Base-by-base conservation (phyloP, 2,888 invertebrate species). In the Gymnocheta viridis region DNA sequence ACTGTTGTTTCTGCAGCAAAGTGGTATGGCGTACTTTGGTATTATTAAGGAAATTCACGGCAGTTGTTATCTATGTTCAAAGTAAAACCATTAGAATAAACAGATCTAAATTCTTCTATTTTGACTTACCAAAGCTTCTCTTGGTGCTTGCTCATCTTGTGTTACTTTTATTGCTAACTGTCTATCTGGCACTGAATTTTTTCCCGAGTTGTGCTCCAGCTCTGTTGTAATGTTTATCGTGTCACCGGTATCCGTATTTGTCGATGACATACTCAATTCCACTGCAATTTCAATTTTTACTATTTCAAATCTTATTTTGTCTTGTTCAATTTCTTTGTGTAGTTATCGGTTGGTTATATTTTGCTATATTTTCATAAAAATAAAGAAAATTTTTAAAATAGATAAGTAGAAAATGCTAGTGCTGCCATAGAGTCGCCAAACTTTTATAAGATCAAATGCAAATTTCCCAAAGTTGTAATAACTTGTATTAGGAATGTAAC, bases 21-120 rank as follows among this genome's bases (percentile, higher is more conserved):
- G 97, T 95, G 87, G 96, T 96, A 86, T 94, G 93, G 69, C 94
- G 94, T 2, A 98, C 96, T 91, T 95, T 96, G n/a, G 96, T 95
- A 92, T 97, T 97, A 91, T 95, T 94, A 69, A 98, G 92, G 93
- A 98, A 98, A 89, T 96, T 96, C 3, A 97, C 94, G 5, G 97
- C 97, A 14, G 97, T 97, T 87, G 94, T 94, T 83, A 97, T 95
- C 97, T 97, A 67, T 91, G 49, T 32, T 1, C 10, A 54, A 27
- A 6, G 10, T 38, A 32, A 51, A 14, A 9, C 0, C 6, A n/a
- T 38, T 38, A 9, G 5, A 51, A 5, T 51, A 35, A 38, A 22
- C 9, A 24, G n/a, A 22, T 0, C 9, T 14, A 32, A 19, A 64
- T 24, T 29, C 1, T 3, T 49, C 2, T 10, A 14, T n/a, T 9